Conservation (phyloP, 2,797 vertebrate species). For the Poecile montanus region DNA sequence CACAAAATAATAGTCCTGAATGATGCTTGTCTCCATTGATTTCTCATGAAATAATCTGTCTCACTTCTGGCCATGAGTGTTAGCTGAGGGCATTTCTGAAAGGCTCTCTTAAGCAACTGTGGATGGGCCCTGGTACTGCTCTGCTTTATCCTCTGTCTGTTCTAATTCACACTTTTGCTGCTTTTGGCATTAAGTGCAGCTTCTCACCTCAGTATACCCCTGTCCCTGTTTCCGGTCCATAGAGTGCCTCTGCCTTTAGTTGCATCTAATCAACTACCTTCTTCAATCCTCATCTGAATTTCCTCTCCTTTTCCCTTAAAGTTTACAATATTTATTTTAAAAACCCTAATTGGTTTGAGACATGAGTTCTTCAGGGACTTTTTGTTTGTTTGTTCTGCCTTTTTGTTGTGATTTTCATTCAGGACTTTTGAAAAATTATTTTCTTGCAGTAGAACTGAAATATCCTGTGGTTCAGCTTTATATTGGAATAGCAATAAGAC, state of each 20-base stretch:
- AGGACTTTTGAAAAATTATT: not conserved
- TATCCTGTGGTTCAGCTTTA: not conserved
- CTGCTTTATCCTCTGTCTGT: not conserved
- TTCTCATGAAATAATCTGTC: not conserved
- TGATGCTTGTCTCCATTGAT: not conserved
- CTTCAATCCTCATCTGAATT: not conserved
- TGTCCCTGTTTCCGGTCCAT: not conserved
- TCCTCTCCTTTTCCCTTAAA: not conserved
- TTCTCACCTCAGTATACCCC: not conserved
- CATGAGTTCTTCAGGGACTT: not conserved
- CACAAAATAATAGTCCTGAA: not conserved
- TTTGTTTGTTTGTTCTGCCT: not conserved
- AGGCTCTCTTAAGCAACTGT: not conserved
- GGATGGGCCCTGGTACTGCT: not conserved
- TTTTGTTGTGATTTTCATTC: not conserved
- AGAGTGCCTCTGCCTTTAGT: not conserved
- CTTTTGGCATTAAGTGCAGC: not conserved
- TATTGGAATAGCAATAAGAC: not conserved
- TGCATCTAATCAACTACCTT: not conserved
- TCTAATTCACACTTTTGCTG: not conserved
- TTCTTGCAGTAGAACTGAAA: not conserved
- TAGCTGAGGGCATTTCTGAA: not conserved
- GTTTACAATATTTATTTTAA: not conserved
- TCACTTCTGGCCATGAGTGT: not conserved
- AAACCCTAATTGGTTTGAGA: not conserved